These are phyloP conservation scores for Poecilia picta DNA, from an alignment of 2,797 vertebrate species.

Conservation along the genomic window DNA sequence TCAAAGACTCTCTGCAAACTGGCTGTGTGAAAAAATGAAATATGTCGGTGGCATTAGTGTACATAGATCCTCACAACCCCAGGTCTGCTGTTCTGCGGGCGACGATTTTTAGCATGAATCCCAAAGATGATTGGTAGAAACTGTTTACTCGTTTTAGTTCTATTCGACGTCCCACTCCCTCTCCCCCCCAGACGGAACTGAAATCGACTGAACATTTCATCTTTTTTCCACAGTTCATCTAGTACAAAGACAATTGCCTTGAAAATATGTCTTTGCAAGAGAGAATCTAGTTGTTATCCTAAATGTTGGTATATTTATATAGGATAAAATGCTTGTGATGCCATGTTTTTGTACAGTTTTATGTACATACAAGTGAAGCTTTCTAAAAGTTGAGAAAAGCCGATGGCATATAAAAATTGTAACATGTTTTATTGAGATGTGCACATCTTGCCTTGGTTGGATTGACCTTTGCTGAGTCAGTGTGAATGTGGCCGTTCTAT, in stretches of 20 bases:
- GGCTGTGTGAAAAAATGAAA: conserved; percentile 73
- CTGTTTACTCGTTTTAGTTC: conserved; percentile 80
- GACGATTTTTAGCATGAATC: conserved; percentile 84
- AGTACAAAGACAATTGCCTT: conserved; percentile 85
- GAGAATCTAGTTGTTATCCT: conserved; percentile 87
- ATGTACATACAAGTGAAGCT: conserved; percentile 99
- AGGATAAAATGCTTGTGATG: conserved; percentile 95
- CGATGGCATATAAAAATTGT: conserved; percentile 92
- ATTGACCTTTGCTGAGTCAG: conserved; percentile 92
- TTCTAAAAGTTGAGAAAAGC: conserved; percentile 95
- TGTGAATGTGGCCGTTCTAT: conserved; percentile 93
- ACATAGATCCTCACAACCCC: conserved; percentile 81
- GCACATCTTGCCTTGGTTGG: conserved; percentile 89
- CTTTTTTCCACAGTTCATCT: conserved; percentile 75
- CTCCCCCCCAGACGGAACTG: conserved; percentile 59
- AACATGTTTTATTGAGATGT: conserved; percentile 94
- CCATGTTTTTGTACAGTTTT: conserved; percentile 99
- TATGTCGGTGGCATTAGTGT: conserved; percentile 79
- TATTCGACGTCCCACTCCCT: conserved; percentile 49
- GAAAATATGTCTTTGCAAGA: conserved; percentile 86
- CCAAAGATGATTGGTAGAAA: conserved; percentile 87
- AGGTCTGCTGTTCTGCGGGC: conserved; percentile 70
- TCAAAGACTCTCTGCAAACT: conserved; percentile 71
- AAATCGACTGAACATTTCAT: conserved; percentile 77
- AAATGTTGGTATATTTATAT: conserved; percentile 98